Conservation (phyloP, 2,888 invertebrate genomes). For the Plutella xylostella region DNA sequence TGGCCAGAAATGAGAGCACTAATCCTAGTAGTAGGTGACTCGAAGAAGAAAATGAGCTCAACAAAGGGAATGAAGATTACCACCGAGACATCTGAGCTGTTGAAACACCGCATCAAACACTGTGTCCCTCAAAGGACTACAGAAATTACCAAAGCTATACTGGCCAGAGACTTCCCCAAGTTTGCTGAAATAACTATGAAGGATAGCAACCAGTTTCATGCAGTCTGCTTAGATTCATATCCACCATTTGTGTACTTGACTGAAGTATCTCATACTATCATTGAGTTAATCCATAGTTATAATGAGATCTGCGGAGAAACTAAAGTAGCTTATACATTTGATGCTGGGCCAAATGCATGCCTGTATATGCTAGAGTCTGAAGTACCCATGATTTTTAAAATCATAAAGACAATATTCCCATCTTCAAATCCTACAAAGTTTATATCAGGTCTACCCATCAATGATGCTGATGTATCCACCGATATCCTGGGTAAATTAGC, state of each 20-base stretch:
- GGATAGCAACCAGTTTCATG: constrained; percentile 98
- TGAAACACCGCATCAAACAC: constrained; percentile 78
- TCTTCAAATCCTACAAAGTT: constrained; percentile 48
- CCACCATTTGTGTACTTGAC: constrained; percentile 96
- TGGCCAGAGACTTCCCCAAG: constrained; percentile 77
- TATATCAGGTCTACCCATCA: constrained; percentile 34
- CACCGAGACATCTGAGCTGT: constrained; percentile 83
- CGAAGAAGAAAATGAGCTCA: constrained; percentile 86
- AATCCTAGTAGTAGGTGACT: constrained; percentile 88
- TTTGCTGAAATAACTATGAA: constrained; percentile 97
- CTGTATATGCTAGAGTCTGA: constrained; percentile 84
- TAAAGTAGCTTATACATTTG: constrained; percentile 95
- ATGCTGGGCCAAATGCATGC: constrained; percentile 98
- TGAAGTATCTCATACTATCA: constrained; percentile 84
- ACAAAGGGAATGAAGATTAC: constrained; percentile 90
- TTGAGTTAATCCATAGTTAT: constrained; percentile 84
- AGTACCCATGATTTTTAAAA: constrained; percentile 74
- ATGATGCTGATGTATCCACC: constrained; percentile 20
- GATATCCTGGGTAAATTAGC: constrained; percentile 34
- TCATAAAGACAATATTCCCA: constrained; percentile 81
- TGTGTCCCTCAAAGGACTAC: constrained; percentile 79
- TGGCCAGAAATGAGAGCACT: constrained; percentile 94
- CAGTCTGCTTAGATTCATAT: constrained; percentile 91
- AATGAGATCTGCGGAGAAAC: constrained; percentile 76
- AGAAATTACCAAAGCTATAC: constrained; percentile 68